phyloP scores from a whole-genome alignment of 2,797 vertebrate genomes.

The Synanceia verrucosa region DNA sequence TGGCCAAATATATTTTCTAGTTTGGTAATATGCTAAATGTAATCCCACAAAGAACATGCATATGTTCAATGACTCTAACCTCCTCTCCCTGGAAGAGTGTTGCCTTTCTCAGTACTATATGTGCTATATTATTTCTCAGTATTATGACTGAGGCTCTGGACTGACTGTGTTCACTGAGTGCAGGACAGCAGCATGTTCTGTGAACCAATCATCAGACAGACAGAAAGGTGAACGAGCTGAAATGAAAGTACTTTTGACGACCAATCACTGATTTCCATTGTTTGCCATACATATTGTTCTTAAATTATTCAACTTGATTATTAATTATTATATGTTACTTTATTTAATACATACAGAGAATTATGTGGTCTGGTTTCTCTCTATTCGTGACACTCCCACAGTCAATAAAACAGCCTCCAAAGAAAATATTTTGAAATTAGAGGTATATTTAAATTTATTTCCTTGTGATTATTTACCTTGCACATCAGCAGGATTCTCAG shows the following conservation, averaged over 20 bases:
- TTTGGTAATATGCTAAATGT: neutral
- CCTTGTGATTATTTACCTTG: too few relatives aligned
- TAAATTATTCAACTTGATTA: too few relatives aligned
- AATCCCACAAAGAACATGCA: neutral
- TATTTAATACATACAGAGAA: too few relatives aligned
- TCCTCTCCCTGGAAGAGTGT: neutral
- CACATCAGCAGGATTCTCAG: too few relatives aligned
- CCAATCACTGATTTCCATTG: neutral
- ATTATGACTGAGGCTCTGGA: neutral
- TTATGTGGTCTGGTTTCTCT: too few relatives aligned
- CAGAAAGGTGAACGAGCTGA: neutral
- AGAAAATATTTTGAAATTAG: too few relatives aligned
- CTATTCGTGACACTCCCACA: too few relatives aligned
- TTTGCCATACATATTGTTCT: too few relatives aligned
- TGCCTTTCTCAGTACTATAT: too few relatives aligned
- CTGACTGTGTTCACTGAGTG: neutral
- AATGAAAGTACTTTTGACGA: neutral
- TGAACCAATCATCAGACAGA: neutral
- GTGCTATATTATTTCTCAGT: neutral
- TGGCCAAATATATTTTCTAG: neutral
- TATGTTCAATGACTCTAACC: neutral
- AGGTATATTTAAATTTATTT: too few relatives aligned
- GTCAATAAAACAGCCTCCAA: too few relatives aligned
- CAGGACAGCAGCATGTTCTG: neutral
- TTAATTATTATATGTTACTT: too few relatives aligned